Conservation (phyloP, 2,113 vertebrate genomes). For the Siphamia tubifer region DNA sequence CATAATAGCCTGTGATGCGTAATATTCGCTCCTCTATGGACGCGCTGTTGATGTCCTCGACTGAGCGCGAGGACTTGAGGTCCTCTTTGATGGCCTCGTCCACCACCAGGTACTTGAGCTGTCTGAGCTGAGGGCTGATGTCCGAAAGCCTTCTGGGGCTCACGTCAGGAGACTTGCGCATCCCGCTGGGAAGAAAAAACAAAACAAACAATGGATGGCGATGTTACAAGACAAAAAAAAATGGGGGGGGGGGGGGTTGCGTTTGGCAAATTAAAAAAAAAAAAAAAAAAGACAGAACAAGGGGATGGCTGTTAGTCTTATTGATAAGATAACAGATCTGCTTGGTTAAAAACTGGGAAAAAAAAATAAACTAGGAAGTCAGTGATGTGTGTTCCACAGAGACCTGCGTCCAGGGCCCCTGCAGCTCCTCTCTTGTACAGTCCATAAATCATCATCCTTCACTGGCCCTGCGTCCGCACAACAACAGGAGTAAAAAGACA, state of each 20-base stretch:
- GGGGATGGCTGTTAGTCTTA: not conserved
- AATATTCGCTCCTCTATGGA: constrained; percentile 93
- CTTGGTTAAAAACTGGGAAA: not conserved
- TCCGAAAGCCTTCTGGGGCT: constrained; percentile 95
- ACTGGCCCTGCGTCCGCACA: constrained; percentile 52
- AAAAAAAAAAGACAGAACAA: too few species aligned
- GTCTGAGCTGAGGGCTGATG: constrained; percentile 95
- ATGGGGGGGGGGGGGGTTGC: too few species aligned
- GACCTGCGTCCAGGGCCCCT: constrained; percentile 13
- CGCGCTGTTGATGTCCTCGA: constrained; percentile 91
- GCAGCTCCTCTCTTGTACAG: constrained; percentile 41
- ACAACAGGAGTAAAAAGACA: constrained; percentile 38
- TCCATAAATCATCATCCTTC: constrained; percentile 67
- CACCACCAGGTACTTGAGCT: constrained; percentile 93
- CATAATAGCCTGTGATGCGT: constrained; percentile 93
- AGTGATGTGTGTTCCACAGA: constrained; percentile 14
- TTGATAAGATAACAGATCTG: constrained; percentile 5
- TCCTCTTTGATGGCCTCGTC: constrained; percentile 96
- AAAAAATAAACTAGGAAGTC: not conserved
- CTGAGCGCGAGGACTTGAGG: constrained; percentile 91
- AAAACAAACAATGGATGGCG: constrained; percentile 43
- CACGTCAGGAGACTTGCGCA: constrained; percentile 91
- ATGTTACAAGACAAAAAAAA: constrained; percentile 19
- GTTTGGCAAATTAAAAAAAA: not conserved
- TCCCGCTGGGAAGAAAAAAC: constrained; percentile 81